A percentile compares a stretch with the other conserved stretches of the same genome.
Evolutionary conservation across 2,797 vertebrate species (phyloP).

Genomic region (Poecilia picta): DNA sequence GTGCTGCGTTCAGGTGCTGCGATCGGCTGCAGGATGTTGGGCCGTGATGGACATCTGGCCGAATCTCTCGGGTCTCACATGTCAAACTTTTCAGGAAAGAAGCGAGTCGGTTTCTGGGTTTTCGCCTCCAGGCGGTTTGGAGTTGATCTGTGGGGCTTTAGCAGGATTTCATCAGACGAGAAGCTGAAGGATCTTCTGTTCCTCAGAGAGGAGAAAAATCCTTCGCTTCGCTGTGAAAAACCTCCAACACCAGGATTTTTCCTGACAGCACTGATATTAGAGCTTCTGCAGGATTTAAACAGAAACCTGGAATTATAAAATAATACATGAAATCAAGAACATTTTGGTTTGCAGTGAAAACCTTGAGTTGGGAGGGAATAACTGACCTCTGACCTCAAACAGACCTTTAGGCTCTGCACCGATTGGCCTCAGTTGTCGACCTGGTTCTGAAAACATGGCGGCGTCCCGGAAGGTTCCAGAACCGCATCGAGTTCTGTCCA

Average conservation of each 20-base stretch:
- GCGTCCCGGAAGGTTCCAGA: not conserved
- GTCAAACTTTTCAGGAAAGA: conserved; percentile 51
- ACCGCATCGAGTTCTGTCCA: not conserved
- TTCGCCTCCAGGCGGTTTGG: conserved; percentile 36
- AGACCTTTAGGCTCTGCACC: conserved; percentile 3
- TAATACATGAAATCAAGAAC: conserved; percentile 6
- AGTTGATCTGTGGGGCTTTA: conserved; percentile 47
- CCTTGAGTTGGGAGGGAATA: not conserved
- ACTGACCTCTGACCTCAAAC: conserved; percentile 20
- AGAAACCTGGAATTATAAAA: conserved; percentile 3
- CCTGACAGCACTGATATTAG: conserved; percentile 20
- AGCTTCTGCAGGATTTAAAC: conserved; percentile 13
- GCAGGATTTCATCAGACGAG: conserved; percentile 49
- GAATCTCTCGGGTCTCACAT: conserved; percentile 16
- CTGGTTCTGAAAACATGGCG: conserved; percentile 3
- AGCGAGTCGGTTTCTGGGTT: conserved; percentile 10
- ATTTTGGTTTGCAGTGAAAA: conserved; percentile 4
- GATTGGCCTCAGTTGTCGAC: conserved; percentile 32
- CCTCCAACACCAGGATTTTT: conserved; percentile 28
- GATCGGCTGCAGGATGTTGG: not conserved
- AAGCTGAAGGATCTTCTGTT: conserved; percentile 38
- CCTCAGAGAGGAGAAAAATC: conserved; percentile 46
- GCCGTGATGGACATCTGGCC: conserved; percentile 22
- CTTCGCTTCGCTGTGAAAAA: conserved; percentile 25
- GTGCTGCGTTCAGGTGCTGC: too few species aligned